Percentiles rank a stretch among this genome's conserved stretches.
These are phyloP conservation scores for Trichogramma pretiosum DNA, from an alignment of 1,140 invertebrate species.

Conservation along the genomic window DNA sequence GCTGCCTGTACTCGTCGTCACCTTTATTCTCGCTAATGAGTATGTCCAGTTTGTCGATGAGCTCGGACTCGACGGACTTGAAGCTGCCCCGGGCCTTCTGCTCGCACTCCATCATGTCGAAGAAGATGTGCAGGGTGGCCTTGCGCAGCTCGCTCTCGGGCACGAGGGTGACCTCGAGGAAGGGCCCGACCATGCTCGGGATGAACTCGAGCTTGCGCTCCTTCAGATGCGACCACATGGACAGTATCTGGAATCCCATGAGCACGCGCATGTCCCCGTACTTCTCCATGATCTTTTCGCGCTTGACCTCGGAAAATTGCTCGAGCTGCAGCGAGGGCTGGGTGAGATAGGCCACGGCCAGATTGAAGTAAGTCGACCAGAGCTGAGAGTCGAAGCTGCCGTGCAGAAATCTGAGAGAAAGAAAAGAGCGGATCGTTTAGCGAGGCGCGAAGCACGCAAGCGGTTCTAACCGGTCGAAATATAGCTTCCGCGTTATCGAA, in stretches of 20 bases:
- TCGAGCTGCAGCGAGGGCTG: constrained; percentile 81
- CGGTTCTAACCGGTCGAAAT: neutral
- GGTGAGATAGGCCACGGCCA: constrained; percentile 79
- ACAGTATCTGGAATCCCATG: constrained; percentile 88
- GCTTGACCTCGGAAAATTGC: constrained; percentile 70
- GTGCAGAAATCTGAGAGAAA: constrained; percentile 62
- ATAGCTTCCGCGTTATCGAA: too few relatives aligned
- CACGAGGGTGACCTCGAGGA: constrained; percentile 88
- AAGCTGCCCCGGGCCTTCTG: constrained; percentile 74
- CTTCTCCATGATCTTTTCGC: constrained; percentile 67
- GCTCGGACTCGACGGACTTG: constrained; percentile 79
- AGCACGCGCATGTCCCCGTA: constrained; percentile 87
- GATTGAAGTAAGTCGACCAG: constrained; percentile 85
- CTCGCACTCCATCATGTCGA: constrained; percentile 95
- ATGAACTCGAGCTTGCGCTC: constrained; percentile 82
- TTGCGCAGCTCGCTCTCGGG: constrained; percentile 80
- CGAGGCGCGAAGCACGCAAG: neutral
- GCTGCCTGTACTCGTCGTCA: constrained; percentile 81
- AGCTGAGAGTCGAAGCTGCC: constrained; percentile 56
- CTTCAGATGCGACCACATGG: constrained; percentile 87
- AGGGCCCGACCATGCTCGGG: constrained; percentile 85
- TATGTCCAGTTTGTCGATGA: constrained; percentile 89
- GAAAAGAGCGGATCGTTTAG: neutral
- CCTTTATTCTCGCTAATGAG: constrained; percentile 88
- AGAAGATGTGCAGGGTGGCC: constrained; percentile 88